Evolutionary conservation across 2,113 vertebrate genomes (phyloP).

Genomic region (Rhea americana): DNA sequence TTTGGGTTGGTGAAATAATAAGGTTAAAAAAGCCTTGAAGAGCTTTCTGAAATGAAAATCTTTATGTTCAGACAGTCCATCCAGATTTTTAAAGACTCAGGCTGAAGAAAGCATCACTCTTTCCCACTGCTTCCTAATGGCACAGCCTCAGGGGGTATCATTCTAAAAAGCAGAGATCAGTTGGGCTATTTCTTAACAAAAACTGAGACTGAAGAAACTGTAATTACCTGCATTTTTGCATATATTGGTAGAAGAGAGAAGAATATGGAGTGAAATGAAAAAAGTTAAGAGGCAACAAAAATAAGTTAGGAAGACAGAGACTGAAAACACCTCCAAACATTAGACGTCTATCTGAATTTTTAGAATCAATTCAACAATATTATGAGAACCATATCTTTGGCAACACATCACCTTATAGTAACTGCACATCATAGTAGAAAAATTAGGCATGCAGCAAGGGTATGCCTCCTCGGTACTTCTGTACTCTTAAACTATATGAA

Average conservation of each 20-base stretch:
- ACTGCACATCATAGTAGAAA: background rate
- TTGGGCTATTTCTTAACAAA: background rate
- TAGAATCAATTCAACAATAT: background rate
- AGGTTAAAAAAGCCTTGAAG: background rate
- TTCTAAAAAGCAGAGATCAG: background rate
- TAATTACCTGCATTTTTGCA: background rate
- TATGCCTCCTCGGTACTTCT: background rate
- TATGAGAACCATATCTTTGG: background rate
- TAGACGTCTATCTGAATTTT: background rate
- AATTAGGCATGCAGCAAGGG: background rate
- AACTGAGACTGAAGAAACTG: background rate
- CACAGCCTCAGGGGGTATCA: background rate
- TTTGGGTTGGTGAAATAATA: background rate
- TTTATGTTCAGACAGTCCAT: background rate
- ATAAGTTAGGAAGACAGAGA: background rate
- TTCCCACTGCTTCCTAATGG: background rate
- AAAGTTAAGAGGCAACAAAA: background rate
- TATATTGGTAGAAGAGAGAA: background rate
- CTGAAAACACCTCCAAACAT: background rate
- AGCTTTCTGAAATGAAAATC: background rate
- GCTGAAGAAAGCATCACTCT: background rate
- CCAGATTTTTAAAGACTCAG: background rate
- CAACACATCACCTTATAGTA: background rate
- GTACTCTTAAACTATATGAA: background rate
- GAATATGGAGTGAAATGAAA: background rate